Evolutionary conservation across 2,113 vertebrate species (phyloP).

Genomic region (Lophochroa leadbeateri): DNA sequence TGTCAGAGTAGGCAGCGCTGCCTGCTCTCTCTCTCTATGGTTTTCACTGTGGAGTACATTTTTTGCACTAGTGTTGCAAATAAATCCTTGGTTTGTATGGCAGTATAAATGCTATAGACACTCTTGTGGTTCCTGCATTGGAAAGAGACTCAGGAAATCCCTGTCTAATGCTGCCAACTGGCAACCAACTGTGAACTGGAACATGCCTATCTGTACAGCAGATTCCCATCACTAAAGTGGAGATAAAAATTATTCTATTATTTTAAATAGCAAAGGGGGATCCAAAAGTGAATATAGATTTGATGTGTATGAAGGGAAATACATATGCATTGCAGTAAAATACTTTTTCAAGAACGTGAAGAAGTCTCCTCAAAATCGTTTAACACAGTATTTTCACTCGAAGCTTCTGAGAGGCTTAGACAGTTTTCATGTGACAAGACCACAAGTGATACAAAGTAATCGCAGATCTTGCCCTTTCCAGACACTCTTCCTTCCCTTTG

Average conservation of each 20-base stretch:
- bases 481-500: neutral
- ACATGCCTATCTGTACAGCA: neutral
- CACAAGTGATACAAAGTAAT: neutral
- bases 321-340: neutral
- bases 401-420: neutral
- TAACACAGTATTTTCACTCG: neutral
- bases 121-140: neutral
- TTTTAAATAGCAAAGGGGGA: neutral
- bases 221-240: neutral
- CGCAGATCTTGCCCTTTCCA: neutral
- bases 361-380: neutral
- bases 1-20: neutral
- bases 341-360: neutral
- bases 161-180: neutral
- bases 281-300: neutral
- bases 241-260: neutral
- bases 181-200: neutral
- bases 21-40: neutral
- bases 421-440: neutral
- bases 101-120: neutral
- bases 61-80: neutral
- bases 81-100: neutral
- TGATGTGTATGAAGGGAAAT: neutral
- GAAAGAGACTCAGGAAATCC: neutral
- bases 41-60: neutral